A percentile compares a stretch with the other conserved stretches of the same genome.
Conservation (phyloP, 1,140 invertebrate species). For the Drosophila equinoxialis region DNA sequence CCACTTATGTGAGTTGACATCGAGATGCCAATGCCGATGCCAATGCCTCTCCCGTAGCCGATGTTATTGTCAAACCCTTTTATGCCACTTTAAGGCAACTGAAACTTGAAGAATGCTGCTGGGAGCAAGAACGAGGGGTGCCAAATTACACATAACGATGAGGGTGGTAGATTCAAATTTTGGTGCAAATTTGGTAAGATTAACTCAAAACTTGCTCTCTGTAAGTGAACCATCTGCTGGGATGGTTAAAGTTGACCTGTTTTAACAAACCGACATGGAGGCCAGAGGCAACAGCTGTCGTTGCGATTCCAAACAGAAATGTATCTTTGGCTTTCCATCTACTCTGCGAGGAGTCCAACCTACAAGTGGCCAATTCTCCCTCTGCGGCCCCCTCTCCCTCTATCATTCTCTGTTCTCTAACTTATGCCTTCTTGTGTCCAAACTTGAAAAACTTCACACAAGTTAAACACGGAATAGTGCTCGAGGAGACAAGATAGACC, state of each 20-base stretch:
- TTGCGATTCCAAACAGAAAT: slow-evolving; percentile 25
- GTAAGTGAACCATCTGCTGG: slow-evolving; percentile 23
- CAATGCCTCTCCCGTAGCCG: too few species aligned
- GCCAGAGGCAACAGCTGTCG: slow-evolving; percentile 51
- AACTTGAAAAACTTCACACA: slow-evolving; percentile 72
- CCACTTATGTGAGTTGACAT: slow-evolving; percentile 29
- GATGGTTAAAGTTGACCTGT: slow-evolving; percentile 56
- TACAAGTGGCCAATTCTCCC: slow-evolving; percentile 48
- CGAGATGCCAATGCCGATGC: not conserved
- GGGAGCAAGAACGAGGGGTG: not conserved
- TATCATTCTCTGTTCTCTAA: not conserved
- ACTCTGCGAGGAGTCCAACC: slow-evolving; percentile 26
- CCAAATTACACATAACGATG: not conserved
- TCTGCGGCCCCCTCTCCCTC: not conserved
- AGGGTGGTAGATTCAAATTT: not conserved
- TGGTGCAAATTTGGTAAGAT: slow-evolving; percentile 28
- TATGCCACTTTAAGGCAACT: slow-evolving; percentile 53
- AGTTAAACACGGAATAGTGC: slow-evolving; percentile 77
- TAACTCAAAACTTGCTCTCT: slow-evolving; percentile 55
- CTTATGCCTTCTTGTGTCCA: slow-evolving; percentile 29
- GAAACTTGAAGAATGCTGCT: slow-evolving; percentile 19
- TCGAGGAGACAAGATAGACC: slow-evolving; percentile 44
- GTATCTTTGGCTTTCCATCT: not conserved
- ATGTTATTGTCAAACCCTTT: slow-evolving; percentile 42
- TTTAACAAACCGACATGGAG: slow-evolving; percentile 48